Percentiles rank a stretch among this genome's conserved stretches.
These are phyloP conservation scores for Delia radicum DNA, from an alignment of 1,140 invertebrate genomes.

Conservation along the genomic window DNA sequence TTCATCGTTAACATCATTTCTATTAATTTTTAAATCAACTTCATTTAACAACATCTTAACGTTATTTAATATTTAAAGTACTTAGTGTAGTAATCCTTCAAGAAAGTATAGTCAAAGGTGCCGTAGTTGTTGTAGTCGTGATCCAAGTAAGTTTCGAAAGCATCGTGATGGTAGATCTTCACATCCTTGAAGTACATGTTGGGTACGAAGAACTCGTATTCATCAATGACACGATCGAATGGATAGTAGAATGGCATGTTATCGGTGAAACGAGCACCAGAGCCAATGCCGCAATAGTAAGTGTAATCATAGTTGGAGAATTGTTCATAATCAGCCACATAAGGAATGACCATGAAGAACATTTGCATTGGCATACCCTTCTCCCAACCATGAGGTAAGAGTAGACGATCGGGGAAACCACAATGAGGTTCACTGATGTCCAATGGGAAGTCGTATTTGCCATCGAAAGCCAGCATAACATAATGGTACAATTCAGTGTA, in stretches of 20 bases:
- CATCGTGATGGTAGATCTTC: slow-evolving; percentile 59
- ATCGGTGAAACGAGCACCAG: slow-evolving; percentile 45
- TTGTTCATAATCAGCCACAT: slow-evolving; percentile 45
- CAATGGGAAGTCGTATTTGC: too few relatives aligned
- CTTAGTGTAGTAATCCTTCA: neutral
- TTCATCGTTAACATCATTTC: too few relatives aligned
- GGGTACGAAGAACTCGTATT: slow-evolving; percentile 53
- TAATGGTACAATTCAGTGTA: slow-evolving; percentile 55
- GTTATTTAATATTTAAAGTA: too few relatives aligned
- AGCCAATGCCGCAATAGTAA: slow-evolving; percentile 47
- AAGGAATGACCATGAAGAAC: slow-evolving; percentile 59
- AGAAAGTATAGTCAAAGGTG: slow-evolving; percentile 22
- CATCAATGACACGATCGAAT: slow-evolving; percentile 57
- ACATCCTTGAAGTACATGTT: too few relatives aligned
- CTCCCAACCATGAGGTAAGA: slow-evolving; percentile 61
- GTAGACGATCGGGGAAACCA: slow-evolving; percentile 56
- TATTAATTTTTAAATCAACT: too few relatives aligned
- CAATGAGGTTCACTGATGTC: slow-evolving; percentile 47
- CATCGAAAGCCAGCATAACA: slow-evolving; percentile 52
- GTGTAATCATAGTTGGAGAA: slow-evolving; percentile 41
- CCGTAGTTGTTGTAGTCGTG: slow-evolving; percentile 8
- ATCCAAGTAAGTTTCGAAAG: neutral
- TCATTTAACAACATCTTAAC: too few relatives aligned
- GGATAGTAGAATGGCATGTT: slow-evolving; percentile 51
- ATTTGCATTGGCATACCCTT: slow-evolving; percentile 60